These are phyloP conservation scores for Lateolabrax maculatus DNA, from an alignment of 2,797 vertebrate genomes.

Conservation along the genomic window DNA sequence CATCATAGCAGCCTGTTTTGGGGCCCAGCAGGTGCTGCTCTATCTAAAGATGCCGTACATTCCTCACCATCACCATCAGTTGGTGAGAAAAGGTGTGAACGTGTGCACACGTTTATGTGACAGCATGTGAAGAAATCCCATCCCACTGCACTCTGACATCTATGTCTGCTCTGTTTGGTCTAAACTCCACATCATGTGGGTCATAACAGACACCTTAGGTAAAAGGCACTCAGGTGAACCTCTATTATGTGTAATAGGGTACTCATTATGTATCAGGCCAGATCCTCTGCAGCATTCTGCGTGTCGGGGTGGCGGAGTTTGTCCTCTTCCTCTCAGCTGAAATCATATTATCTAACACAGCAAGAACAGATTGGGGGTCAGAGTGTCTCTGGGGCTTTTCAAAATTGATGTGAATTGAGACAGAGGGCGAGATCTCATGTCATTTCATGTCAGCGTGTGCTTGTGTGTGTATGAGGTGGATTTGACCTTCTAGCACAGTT, in stretches of 20 bases:
- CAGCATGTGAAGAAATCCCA: conserved; percentile 11
- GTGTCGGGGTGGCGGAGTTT: conserved; percentile 38
- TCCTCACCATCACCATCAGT: conserved; percentile 48
- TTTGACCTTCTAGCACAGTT: conserved; percentile 37
- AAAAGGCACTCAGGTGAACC: conserved; percentile 42
- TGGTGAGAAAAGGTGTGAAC: conserved; percentile 22
- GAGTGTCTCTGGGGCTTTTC: conserved; percentile 45
- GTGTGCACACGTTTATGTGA: conserved; percentile 37
- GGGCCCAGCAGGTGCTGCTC: conserved; percentile 63
- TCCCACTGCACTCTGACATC: conserved; percentile 18
- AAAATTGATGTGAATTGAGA: conserved; percentile 61
- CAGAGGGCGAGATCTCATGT: conserved; percentile 40
- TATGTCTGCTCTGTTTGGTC: conserved; percentile 22
- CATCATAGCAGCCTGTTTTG: conserved; percentile 48
- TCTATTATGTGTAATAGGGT: conserved; percentile 49
- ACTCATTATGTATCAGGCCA: conserved; percentile 34
- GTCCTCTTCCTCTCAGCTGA: conserved; percentile 37
- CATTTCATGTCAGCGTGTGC: conserved; percentile 33
- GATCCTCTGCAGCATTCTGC: conserved; percentile 36
- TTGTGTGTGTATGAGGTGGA: conserved; percentile 26
- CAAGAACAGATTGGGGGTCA: conserved; percentile 46
- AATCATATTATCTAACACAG: conserved; percentile 67
- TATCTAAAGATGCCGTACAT: conserved; percentile 77
- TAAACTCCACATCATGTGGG: background rate
- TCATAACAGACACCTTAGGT: conserved; percentile 35